These are phyloP conservation scores for Aptenodytes forsteri DNA, from an alignment of 2,113 vertebrate species.

Conservation along the genomic window DNA sequence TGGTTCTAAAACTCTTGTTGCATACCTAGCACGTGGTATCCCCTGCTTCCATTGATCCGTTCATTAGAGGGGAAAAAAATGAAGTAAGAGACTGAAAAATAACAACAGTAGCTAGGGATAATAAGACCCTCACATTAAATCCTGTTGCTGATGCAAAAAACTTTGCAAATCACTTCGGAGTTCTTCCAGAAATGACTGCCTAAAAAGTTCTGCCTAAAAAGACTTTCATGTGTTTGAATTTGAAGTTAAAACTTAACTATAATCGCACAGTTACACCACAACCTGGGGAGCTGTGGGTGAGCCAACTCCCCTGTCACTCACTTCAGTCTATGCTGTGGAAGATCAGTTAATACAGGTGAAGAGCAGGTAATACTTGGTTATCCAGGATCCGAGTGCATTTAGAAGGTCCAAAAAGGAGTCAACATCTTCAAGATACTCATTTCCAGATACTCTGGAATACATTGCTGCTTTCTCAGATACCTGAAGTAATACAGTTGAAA, in stretches of 20 bases:
- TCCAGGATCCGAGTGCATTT: background rate
- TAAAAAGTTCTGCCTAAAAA: background rate
- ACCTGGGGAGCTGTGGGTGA: background rate
- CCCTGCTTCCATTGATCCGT: background rate
- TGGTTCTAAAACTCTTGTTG: background rate
- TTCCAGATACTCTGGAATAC: background rate
- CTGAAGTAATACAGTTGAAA: background rate
- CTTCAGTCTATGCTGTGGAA: background rate
- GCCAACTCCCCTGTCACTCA: background rate
- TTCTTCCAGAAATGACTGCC: background rate
- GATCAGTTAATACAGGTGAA: background rate
- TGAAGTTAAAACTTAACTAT: background rate
- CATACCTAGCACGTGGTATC: rapidly evolving
- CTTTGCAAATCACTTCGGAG: background rate
- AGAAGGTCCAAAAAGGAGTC: background rate
- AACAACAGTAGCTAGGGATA: background rate
- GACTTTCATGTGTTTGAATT: background rate
- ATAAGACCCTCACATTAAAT: background rate
- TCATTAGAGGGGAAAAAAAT: background rate
- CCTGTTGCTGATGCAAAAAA: background rate
- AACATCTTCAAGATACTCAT: background rate
- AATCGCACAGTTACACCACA: background rate
- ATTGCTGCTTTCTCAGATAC: background rate
- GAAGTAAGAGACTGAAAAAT: background rate
- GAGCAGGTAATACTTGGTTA: background rate